A percentile compares a stretch with the other conserved stretches of the same genome.
These are phyloP conservation scores for Pentalonia nigronervosa DNA, from an alignment of 1,140 invertebrate genomes.

Conservation along the genomic window DNA sequence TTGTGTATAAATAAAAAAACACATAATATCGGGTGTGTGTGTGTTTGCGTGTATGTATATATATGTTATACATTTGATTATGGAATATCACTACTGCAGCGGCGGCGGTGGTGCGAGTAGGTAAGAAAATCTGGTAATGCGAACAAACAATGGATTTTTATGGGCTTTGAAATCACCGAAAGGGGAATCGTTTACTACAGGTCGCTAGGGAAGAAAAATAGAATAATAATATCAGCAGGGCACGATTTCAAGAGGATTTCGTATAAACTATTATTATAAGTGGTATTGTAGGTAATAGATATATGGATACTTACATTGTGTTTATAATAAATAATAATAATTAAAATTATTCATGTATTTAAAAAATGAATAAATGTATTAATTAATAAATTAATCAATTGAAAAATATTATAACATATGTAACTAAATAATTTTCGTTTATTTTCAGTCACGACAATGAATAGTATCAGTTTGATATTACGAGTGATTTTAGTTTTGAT, in stretches of 20 bases:
- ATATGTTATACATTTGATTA: background rate
- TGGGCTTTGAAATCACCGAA: background rate
- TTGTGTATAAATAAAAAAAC: background rate
- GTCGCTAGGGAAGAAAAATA: background rate
- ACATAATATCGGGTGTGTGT: background rate
- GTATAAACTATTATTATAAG: background rate
- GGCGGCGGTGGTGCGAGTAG: background rate
- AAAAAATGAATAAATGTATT: background rate
- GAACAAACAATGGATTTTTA: slow-evolving; percentile 6
- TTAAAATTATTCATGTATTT: background rate
- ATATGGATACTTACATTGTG: background rate
- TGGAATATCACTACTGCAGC: background rate
- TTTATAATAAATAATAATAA: background rate
- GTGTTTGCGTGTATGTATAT: background rate
- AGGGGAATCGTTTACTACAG: slow-evolving; percentile 24
- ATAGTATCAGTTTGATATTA: background rate
- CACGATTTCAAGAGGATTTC: background rate
- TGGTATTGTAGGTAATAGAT: too few relatives aligned
- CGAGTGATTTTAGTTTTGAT: too few relatives aligned
- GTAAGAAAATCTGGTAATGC: background rate
- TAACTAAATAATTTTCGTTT: background rate
- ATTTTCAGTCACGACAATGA: background rate
- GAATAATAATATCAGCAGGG: background rate
- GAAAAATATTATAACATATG: background rate
- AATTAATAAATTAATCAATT: background rate